Conservation (phyloP, 2,797 vertebrate species). For the Gambusia yucatana region DNA sequence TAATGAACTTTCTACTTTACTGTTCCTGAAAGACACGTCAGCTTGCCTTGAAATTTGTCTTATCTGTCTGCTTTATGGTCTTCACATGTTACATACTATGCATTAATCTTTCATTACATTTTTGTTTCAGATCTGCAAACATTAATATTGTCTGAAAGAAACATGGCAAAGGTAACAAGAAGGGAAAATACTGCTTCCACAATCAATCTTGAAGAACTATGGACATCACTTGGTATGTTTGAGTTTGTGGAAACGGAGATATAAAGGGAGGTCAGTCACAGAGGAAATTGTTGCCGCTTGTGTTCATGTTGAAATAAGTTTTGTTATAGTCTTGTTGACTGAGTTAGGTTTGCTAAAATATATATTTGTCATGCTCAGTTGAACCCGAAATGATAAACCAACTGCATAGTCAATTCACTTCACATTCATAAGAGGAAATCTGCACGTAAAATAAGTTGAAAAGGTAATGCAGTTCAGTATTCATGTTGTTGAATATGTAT, state of each 20-base stretch:
- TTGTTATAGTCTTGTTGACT: constrained; percentile 38
- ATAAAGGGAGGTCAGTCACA: constrained; percentile 20
- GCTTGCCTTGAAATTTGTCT: not conserved
- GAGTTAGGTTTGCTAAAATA: constrained; percentile 50
- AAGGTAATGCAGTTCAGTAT: constrained; percentile 62
- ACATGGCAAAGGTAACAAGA: constrained; percentile 10
- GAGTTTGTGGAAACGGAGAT: constrained; percentile 33
- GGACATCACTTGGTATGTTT: constrained; percentile 18
- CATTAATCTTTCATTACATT: constrained; percentile 14
- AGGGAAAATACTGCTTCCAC: not conserved
- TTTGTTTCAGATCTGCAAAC: not conserved
- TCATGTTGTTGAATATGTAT: constrained; percentile 58
- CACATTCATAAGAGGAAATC: constrained; percentile 64
- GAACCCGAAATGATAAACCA: constrained; percentile 58
- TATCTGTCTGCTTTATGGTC: not conserved
- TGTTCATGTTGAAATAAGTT: constrained; percentile 7
- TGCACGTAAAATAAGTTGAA: constrained; percentile 70
- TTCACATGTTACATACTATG: not conserved
- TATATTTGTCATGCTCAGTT: constrained; percentile 57
- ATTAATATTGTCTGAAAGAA: not conserved
- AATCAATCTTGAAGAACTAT: constrained; percentile 27
- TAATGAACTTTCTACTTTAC: not conserved
- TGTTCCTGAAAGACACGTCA: not conserved
- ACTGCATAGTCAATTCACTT: constrained; percentile 68
- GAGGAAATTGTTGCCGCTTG: constrained; percentile 17